Conservation (phyloP, 2,888 invertebrate genomes). For the Ptilodon capucinus region DNA sequence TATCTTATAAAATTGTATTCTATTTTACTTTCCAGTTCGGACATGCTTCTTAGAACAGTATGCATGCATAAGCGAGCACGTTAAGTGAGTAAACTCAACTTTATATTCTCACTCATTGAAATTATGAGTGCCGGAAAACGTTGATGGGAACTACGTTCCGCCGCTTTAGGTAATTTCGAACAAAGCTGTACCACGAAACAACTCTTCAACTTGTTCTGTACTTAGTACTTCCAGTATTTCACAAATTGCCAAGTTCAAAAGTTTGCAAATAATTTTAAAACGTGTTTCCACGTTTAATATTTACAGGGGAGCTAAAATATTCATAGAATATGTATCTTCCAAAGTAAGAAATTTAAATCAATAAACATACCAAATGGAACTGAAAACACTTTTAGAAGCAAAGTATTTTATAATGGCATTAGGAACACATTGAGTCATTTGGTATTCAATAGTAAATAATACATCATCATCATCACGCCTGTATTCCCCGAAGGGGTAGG, state of each 20-base stretch:
- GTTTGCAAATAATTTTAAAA: constrained; percentile 8
- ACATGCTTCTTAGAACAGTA: background rate
- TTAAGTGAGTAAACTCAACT: background rate
- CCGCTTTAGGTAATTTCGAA: constrained; percentile 11
- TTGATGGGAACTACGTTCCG: constrained; percentile 1
- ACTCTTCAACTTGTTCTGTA: constrained; percentile 14
- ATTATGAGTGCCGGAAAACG: background rate
- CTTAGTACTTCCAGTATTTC: constrained; percentile 17
- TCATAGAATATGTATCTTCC: no score
- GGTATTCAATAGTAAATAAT: no score
- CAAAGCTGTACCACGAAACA: constrained; percentile 9
- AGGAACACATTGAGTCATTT: no score
- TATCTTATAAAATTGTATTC: no score
- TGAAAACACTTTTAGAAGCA: no score
- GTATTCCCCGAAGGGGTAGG: no score
- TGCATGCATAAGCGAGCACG: background rate
- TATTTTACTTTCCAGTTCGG: no score
- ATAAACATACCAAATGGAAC: no score
- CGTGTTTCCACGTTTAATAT: background rate
- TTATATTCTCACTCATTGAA: background rate
- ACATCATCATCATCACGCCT: no score
- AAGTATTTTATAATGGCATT: no score
- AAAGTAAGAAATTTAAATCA: no score
- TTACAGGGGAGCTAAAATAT: background rate
- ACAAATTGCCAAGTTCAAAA: constrained; percentile 21